Base-by-base conservation (phyloP, 2,888 invertebrate species). In the Lochmaea capreae region DNA sequence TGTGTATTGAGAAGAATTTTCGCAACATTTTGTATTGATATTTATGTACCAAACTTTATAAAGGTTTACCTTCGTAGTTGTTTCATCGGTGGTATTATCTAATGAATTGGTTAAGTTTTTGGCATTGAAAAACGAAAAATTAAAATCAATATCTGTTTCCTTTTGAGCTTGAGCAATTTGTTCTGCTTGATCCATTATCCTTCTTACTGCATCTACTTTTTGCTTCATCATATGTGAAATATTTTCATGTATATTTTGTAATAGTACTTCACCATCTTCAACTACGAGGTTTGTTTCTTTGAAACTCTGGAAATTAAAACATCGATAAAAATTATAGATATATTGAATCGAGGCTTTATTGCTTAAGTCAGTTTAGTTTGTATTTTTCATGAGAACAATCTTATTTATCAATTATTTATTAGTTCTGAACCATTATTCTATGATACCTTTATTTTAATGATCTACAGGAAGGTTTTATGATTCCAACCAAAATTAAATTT, bases 151-250 rank as follows among this genome's bases (percentile, higher is more conserved):
- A 76, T 87, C 86, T 67, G 89, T 89, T 69, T 88, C 88, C 79
- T 89, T 89, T 81, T 89, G 90, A 22, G 91, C 89, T 77, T 93
- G 89, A 1, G 95, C 95, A 84, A 93, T 92, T 79, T 94, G 93
- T 85, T 97, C 96, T 0, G 96, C 96, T 9, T 94, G 93, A 85
- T 96, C 96, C 88, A 96, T 95, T 82, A 97, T 96, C 82, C 96
- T 90, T 89, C 92, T 92, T 43, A 97, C 95, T 11, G 97, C 96
- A 80, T 94, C 93, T 76, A 95, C 94, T 89, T 96, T 96, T 58
- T 94, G 91, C 78, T 94, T 94, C 93, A 96, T 94, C 94, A 97
- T 96, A 69, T 92, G 92, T 83, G 94, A 93, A 74, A 97, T 94
- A 81, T 95, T 94, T 79, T 93, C 92, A 11, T 94, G 93, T 89